A percentile compares a stretch with the other conserved stretches of the same genome.
These are phyloP conservation scores for Taenaris catops DNA, from an alignment of 2,888 invertebrate species.

Conservation along the genomic window DNA sequence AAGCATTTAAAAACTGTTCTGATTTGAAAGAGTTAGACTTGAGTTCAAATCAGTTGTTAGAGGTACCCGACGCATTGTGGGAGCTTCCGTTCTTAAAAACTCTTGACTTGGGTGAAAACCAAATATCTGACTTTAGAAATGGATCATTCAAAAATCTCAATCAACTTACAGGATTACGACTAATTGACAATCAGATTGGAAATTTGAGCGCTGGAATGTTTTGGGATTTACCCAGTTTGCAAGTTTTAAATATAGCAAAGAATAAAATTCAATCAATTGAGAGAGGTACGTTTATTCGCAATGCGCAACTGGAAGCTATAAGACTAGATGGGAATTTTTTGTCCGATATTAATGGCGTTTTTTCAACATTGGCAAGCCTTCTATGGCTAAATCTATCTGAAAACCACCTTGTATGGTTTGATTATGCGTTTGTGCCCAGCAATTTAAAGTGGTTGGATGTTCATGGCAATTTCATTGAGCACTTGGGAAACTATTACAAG, in stretches of 20 bases:
- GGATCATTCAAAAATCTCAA: constrained; percentile 92
- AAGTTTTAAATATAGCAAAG: constrained; percentile 92
- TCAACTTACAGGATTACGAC: constrained; percentile 90
- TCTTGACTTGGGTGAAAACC: constrained; percentile 95
- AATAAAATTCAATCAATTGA: constrained; percentile 94
- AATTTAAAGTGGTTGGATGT: constrained; percentile 95
- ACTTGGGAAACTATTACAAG: constrained; percentile 93
- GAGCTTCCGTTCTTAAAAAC: constrained; percentile 91
- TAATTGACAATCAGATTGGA: constrained; percentile 94
- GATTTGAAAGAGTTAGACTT: too few relatives aligned
- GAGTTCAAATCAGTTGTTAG: constrained; percentile 90
- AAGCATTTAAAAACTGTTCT: constrained; percentile 95
- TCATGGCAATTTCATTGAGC: constrained; percentile 93
- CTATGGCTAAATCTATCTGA: constrained; percentile 94
- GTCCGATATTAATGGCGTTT: constrained; percentile 93
- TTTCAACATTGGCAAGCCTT: constrained; percentile 90
- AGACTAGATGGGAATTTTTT: constrained; percentile 93
- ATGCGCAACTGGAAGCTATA: constrained; percentile 90
- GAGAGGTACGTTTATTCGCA: constrained; percentile 90
- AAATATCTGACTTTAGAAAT: constrained; percentile 90
- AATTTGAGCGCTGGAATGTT: constrained; percentile 92
- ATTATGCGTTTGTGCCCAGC: constrained; percentile 94
- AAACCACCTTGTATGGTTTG: constrained; percentile 95
- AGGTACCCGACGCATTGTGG: constrained; percentile 90
- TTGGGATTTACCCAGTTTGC: constrained; percentile 90